Evolutionary conservation across 2,797 vertebrate genomes (phyloP).

Genomic region (Stomatorhinus walkeri): DNA sequence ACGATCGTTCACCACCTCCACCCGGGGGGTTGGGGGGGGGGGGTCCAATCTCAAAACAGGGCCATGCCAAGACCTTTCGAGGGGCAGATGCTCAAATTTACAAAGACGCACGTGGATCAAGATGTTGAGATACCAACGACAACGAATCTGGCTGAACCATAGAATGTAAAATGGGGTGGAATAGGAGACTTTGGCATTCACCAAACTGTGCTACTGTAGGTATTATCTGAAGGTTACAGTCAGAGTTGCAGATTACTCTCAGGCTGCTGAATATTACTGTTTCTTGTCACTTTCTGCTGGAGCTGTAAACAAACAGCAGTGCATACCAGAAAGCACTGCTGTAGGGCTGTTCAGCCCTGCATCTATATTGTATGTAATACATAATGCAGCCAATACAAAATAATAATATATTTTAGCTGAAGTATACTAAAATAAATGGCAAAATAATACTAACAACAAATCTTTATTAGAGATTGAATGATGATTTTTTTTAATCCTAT

Average conservation of each 20-base stretch:
- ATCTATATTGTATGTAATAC: neutral
- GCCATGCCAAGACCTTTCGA: neutral
- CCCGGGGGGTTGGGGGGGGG: neutral
- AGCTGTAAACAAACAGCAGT: neutral
- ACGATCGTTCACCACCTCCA: neutral
- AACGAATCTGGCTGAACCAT: neutral
- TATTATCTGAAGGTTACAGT: neutral
- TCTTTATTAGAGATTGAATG: neutral
- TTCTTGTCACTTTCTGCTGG: neutral
- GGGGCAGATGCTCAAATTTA: neutral
- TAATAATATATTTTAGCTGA: neutral
- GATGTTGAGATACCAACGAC: neutral
- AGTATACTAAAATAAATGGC: neutral
- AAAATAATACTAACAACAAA: neutral
- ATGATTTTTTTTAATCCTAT: neutral
- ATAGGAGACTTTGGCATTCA: neutral
- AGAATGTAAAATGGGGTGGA: neutral
- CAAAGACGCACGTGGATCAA: neutral
- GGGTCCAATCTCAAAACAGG: neutral
- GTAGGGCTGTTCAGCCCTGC: neutral
- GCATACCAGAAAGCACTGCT: neutral
- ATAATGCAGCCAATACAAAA: neutral
- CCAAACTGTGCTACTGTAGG: neutral
- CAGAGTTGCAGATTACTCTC: neutral
- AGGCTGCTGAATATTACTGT: neutral